Evolutionary conservation across 2,888 invertebrate species (phyloP).

Genomic region (Rosalia funebris): DNA sequence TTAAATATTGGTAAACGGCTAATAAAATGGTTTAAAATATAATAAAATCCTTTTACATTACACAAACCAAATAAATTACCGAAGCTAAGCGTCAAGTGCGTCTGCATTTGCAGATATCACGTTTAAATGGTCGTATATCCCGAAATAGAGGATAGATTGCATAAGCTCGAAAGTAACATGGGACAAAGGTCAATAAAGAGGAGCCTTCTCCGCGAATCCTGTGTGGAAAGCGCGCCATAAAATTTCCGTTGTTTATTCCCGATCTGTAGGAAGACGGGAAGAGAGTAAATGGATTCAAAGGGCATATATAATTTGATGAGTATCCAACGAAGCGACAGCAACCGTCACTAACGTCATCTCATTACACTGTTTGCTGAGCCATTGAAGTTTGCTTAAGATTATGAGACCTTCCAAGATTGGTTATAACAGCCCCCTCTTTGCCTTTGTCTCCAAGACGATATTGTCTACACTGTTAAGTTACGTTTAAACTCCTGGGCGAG

Average conservation of each 20-base stretch:
- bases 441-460: slow-evolving; percentile 54
- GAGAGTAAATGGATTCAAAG: slow-evolving; percentile 36
- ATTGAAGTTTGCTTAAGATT: slow-evolving; percentile 56
- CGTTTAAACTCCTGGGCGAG: slow-evolving; percentile 52
- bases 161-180: too few relatives aligned
- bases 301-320: slow-evolving; percentile 50
- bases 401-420: slow-evolving; percentile 46
- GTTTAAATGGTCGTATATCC: too few relatives aligned
- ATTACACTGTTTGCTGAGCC: slow-evolving; percentile 56
- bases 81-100: too few relatives aligned
- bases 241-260: not conserved
- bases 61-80: slow-evolving; percentile 12
- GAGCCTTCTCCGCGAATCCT: too few relatives aligned
- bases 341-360: slow-evolving; percentile 51
- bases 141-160: too few relatives aligned
- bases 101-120: not conserved
- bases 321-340: slow-evolving; percentile 43
- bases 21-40: slow-evolving; percentile 25
- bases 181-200: too few relatives aligned
- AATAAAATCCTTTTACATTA: slow-evolving; percentile 17
- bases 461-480: slow-evolving; percentile 49
- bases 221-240: too few relatives aligned
- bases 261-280: not conserved
- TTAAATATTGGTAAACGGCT: slow-evolving; percentile 20
- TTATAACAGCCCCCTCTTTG: slow-evolving; percentile 38